phyloP scores from a whole-genome alignment of 2,888 invertebrate genomes.

The Spatulosminthurus flaviceps region DNA sequence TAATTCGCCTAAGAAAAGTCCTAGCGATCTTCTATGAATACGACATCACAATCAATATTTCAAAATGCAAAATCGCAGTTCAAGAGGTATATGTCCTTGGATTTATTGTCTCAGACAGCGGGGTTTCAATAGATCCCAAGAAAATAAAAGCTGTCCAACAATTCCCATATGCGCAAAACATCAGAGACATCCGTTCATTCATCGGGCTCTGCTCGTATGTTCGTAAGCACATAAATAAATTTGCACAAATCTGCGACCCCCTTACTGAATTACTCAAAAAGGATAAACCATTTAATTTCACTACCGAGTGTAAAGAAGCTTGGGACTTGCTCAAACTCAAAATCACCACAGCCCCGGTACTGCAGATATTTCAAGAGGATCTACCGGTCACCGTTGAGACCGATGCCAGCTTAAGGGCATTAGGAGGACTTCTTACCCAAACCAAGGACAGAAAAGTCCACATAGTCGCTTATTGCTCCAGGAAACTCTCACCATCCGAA shows the following conservation, averaged over 20 bases:
- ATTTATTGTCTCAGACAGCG: conserved; percentile 25
- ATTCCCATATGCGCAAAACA: conserved; percentile 45
- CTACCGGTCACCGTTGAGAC: too few relatives aligned
- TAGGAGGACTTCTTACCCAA: too few relatives aligned
- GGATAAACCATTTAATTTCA: conserved; percentile 28
- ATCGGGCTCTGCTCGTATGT: conserved; percentile 53
- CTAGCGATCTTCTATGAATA: too few relatives aligned
- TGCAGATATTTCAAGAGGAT: too few relatives aligned
- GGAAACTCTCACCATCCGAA: too few relatives aligned
- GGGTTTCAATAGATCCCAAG: background rate
- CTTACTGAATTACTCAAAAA: conserved; percentile 23
- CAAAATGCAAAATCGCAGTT: conserved; percentile 48
- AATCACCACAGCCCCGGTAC: conserved; percentile 30
- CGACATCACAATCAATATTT: conserved; percentile 22
- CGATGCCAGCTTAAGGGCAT: too few relatives aligned
- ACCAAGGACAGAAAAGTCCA: too few relatives aligned
- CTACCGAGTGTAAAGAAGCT: conserved; percentile 11
- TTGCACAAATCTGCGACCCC: conserved; percentile 29
- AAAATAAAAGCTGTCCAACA: conserved; percentile 46
- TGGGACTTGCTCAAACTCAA: conserved; percentile 34
- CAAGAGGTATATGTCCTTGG: conserved; percentile 26
- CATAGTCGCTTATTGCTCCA: too few relatives aligned
- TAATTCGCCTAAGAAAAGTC: background rate
- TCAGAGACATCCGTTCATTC: conserved; percentile 51
- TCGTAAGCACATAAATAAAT: conserved; percentile 31